Percentiles rank a stretch among this genome's conserved stretches.
Evolutionary conservation across 2,888 invertebrate species (phyloP).

Genomic region (Pandemis cinnamomeana): DNA sequence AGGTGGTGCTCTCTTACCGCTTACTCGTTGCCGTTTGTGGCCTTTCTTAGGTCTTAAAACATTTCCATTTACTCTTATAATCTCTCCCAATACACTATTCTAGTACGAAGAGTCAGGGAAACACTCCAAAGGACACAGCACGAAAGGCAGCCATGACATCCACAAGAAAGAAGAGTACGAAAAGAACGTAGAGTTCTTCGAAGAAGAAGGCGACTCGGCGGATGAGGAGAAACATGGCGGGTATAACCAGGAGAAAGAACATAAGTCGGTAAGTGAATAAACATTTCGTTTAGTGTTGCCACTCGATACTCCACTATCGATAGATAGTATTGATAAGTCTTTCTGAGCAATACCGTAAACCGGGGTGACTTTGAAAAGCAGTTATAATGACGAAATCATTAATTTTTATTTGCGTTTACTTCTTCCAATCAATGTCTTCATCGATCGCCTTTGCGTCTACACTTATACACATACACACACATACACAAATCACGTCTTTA

Average conservation of each 20-base stretch:
- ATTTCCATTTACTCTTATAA: conserved; percentile 28
- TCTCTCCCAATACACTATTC: conserved; percentile 10
- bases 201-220: conserved; percentile 88
- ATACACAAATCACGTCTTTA: no score
- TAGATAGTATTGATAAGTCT: no score
- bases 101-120: conserved; percentile 87
- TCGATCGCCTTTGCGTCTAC: no score
- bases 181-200: conserved; percentile 90
- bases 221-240: conserved; percentile 88
- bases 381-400: no score
- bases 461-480: no score
- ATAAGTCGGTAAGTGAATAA: conserved; percentile 60
- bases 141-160: conserved; percentile 89
- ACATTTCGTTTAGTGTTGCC: not conserved
- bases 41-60: not conserved
- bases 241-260: conserved; percentile 80
- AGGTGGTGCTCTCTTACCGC: no score
- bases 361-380: no score
- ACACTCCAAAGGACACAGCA: conserved; percentile 89
- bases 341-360: no score
- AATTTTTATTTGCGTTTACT: no score
- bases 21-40: no score
- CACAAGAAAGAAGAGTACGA: conserved; percentile 91
- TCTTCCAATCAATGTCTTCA: no score
- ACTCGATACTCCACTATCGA: no score